Conservation (phyloP, 2,888 invertebrate genomes). For the Andrena hattorfiana region DNA sequence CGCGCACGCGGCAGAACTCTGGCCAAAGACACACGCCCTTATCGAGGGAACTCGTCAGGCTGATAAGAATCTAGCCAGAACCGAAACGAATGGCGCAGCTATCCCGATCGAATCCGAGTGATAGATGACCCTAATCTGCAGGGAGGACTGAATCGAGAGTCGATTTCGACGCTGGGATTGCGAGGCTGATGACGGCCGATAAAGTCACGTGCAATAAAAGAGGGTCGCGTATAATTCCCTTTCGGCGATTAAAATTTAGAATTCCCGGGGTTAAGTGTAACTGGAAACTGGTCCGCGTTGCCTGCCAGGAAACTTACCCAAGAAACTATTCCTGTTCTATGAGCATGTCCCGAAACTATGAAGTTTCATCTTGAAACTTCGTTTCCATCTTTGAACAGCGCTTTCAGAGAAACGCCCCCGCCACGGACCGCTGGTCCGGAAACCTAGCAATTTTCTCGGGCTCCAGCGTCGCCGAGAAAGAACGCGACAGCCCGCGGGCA, state of each 20-base stretch:
- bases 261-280: background rate
- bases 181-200: constrained; percentile 30
- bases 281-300: background rate
- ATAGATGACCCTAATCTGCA: constrained; percentile 81
- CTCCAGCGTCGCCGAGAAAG: constrained; percentile 6
- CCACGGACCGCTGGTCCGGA: constrained; percentile 43
- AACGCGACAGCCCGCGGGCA: background rate
- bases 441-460: constrained; percentile 35
- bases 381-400: constrained; percentile 15
- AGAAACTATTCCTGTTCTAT: background rate
- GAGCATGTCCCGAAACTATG: too few species aligned
- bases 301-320: background rate
- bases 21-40: constrained; percentile 46
- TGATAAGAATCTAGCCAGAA: constrained; percentile 76
- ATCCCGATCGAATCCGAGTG: constrained; percentile 80
- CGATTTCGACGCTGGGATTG: constrained; percentile 46
- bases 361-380: constrained; percentile 23
- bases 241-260: background rate
- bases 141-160: constrained; percentile 55
- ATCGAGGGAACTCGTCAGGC: constrained; percentile 57
- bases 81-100: constrained; percentile 70
- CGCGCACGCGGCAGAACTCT: constrained; percentile 55
- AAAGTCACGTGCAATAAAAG: constrained; percentile 2
- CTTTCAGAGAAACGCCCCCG: constrained; percentile 23
- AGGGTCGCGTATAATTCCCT: background rate